phyloP scores from a whole-genome alignment of 2,888 invertebrate genomes.

The Apamea monoglypha region DNA sequence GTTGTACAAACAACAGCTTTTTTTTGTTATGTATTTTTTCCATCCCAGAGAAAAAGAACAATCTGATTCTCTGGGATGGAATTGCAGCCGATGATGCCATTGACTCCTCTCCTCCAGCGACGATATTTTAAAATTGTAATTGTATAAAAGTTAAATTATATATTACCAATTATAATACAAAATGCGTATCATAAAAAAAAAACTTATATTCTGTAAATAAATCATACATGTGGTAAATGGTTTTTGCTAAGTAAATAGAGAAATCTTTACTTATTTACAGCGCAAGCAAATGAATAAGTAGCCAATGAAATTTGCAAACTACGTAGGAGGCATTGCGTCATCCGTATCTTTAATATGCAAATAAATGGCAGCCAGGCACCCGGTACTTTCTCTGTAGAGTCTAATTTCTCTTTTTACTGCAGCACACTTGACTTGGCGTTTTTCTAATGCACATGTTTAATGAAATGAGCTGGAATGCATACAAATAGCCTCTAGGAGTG shows the following conservation, averaged over 20 bases:
- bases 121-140: too few species aligned
- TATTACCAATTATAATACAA: not conserved
- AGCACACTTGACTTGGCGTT: slow-evolving; percentile 57
- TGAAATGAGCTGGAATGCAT: slow-evolving; percentile 22
- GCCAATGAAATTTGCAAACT: slow-evolving; percentile 44
- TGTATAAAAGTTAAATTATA: too few species aligned
- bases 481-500: not conserved
- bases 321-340: slow-evolving; percentile 59
- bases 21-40: too few species aligned
- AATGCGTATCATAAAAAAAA: not conserved
- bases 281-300: slow-evolving; percentile 13
- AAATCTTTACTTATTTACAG: not conserved
- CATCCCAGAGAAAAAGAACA: too few species aligned
- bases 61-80: too few species aligned
- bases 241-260: not conserved
- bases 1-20: too few species aligned
- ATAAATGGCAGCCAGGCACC: slow-evolving; percentile 76
- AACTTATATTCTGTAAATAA: not conserved
- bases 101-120: too few species aligned
- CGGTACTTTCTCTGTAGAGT: slow-evolving; percentile 79
- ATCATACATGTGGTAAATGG: not conserved
- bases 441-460: slow-evolving; percentile 47
- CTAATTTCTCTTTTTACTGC: slow-evolving; percentile 82
- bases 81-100: too few species aligned
- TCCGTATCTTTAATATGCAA: slow-evolving; percentile 68